These are phyloP conservation scores for Taeniopygia guttata DNA, from an alignment of 2,797 vertebrate species.

Conservation along the genomic window DNA sequence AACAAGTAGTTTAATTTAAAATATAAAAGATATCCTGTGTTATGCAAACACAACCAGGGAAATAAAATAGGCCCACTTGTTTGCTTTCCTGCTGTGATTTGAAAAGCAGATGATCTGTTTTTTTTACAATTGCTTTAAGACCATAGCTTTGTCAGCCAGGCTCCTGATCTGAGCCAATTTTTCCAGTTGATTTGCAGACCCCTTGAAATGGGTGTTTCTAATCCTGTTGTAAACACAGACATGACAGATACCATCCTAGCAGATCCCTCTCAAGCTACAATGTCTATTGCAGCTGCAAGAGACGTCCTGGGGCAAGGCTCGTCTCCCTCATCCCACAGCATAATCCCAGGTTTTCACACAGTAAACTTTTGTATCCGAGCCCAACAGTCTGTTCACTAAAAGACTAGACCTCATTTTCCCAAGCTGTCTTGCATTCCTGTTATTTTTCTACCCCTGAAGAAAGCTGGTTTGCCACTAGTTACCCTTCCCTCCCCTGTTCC, in stretches of 20 bases:
- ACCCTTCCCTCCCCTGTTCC: not conserved
- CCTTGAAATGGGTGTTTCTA: constrained; percentile 15
- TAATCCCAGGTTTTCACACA: constrained; percentile 25
- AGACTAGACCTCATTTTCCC: not conserved
- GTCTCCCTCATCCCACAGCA: not conserved
- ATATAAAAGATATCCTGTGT: not conserved
- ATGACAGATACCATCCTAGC: not conserved
- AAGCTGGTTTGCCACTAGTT: not conserved
- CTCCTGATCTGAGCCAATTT: constrained; percentile 32
- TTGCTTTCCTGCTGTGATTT: constrained; percentile 15
- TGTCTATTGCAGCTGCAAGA: constrained; percentile 33
- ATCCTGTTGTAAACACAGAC: not conserved
- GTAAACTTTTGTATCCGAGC: constrained; percentile 20
- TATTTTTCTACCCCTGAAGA: not conserved
- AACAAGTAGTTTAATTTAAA: not conserved
- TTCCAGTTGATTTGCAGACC: constrained; percentile 54
- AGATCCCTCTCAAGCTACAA: not conserved
- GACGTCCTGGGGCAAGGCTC: not conserved
- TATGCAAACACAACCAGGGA: not conserved
- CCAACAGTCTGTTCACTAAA: constrained; percentile 17
- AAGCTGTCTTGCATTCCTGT: not conserved
- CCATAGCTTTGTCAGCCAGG: constrained; percentile 32
- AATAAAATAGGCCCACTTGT: constrained; percentile 7
- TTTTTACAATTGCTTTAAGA: constrained; percentile 58
- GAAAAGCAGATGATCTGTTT: constrained; percentile 11